Evolutionary conservation across 2,797 vertebrate genomes (phyloP), one percentile per base, ranked within the genome.

Genomic region (Eulemur rubriventer): DNA sequence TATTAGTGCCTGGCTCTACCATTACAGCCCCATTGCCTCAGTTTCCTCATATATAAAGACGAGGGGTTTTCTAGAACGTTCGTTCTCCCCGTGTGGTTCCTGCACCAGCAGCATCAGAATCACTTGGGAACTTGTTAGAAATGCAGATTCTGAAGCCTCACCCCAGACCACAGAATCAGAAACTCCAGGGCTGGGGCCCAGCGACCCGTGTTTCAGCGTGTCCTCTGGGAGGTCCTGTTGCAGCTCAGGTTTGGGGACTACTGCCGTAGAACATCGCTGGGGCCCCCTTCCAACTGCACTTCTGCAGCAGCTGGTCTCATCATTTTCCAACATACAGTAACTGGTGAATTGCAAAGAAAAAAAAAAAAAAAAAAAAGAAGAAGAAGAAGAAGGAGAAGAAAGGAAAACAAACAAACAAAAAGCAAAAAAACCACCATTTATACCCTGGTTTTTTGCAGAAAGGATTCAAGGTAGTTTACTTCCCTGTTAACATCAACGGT

Each of bases 281-380:
- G 30, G 13, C 11, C 59, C 10, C 35, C 28, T 82, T 89, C 52
- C 41, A 3, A 10, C 69, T 11, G 24, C 28, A 28, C 30, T 24
- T 43, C 61, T 73, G 2, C 0, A 2, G 14, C 35, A 2, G 20
- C 33, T 24, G 22, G 7, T 35, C 59, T 85, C 67, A 7, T 52
- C 14, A 9, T 63, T 79, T 67, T 33, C 75, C 57, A 73, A 33
- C 43, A n/a, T 63, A 2, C 38, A 18, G 5, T 30, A 43, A 82
- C 85, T 28, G 41, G 61, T 91, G 96, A 97, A 63, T 67, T 85
- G 35, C 80, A 92, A 76, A 57, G 94, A 75, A 88, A 38, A 35
- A 26, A 26, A 26, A 24, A 10, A 20, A 2, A 18, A 52, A 22
- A 75, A 46, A 95, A 63, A 90, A n/a, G 28, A 33, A 63, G 17